phyloP scores from a whole-genome alignment of 2,888 invertebrate genomes.

The Caenorhabditis macrosperma region DNA sequence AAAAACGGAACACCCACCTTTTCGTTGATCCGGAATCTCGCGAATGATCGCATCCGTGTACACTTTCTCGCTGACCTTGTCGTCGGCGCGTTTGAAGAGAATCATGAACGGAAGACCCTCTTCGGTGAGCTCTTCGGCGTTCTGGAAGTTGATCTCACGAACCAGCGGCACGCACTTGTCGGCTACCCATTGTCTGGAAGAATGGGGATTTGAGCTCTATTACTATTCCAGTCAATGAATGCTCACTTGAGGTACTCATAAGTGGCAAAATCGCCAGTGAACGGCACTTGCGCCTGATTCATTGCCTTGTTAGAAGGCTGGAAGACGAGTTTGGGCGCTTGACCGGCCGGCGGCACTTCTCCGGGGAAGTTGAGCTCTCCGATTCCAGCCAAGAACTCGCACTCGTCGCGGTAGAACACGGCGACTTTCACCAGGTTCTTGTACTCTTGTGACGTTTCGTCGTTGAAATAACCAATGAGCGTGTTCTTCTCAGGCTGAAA shows the following conservation, averaged over 20 bases:
- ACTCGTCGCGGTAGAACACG: constrained; percentile 93
- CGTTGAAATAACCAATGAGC: constrained; percentile 81
- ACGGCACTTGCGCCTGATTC: constrained; percentile 36
- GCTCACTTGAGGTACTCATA: constrained; percentile 65
- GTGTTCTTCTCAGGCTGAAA: constrained; percentile 85
- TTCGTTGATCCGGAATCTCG: constrained; percentile 90
- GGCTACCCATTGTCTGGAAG: constrained; percentile 87
- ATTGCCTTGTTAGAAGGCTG: constrained; percentile 49
- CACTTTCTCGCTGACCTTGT: constrained; percentile 89
- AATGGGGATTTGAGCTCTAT: constrained; percentile 71
- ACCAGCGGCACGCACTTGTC: constrained; percentile 96
- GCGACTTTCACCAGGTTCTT: constrained; percentile 84
- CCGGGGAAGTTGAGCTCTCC: constrained; percentile 82
- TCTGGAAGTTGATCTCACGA: constrained; percentile 98
- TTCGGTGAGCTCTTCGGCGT: constrained; percentile 87
- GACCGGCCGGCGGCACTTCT: constrained; percentile 51
- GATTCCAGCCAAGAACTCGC: constrained; percentile 92
- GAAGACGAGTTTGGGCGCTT: constrained; percentile 46
- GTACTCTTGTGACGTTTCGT: constrained; percentile 88
- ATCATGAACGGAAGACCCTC: constrained; percentile 98
- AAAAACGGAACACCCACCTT: constrained; percentile 17
- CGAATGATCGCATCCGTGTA: constrained; percentile 88
- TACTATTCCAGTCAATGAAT: neutral
- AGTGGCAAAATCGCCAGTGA: constrained; percentile 49
- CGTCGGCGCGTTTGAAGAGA: constrained; percentile 90